A percentile compares a stretch with the other conserved stretches of the same genome.
These are phyloP conservation scores for Scelioninae gen. 2 DNA, from an alignment of 2,888 invertebrate genomes.

Conservation along the genomic window DNA sequence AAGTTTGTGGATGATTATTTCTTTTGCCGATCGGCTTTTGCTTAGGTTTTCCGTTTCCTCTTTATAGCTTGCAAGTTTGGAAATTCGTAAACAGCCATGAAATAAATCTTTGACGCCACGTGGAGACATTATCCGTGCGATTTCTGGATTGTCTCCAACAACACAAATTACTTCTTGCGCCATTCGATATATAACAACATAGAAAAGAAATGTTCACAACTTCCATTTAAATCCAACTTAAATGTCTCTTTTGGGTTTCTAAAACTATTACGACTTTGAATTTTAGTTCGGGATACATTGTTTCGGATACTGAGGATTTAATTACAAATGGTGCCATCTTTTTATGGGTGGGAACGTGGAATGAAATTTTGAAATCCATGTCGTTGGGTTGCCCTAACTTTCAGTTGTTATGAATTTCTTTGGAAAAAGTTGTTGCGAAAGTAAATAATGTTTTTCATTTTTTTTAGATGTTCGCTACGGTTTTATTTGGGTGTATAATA, in stretches of 20 bases:
- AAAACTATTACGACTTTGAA: conserved; percentile 49
- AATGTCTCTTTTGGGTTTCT: conserved; percentile 46
- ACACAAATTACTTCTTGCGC: conserved; percentile 56
- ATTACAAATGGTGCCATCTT: conserved; percentile 10
- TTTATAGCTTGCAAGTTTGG: conserved; percentile 28
- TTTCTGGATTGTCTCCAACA: conserved; percentile 58
- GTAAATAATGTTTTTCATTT: no score
- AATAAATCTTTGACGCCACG: conserved; percentile 54
- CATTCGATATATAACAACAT: conserved; percentile 51
- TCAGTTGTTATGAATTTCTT: no score
- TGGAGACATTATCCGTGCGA: conserved; percentile 51
- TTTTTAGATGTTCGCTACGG: neutral
- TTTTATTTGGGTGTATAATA: neutral
- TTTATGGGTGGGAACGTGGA: neutral
- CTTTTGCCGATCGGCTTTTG: conserved; percentile 32
- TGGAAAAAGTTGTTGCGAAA: no score
- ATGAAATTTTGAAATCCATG: no score
- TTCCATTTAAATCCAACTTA: conserved; percentile 52
- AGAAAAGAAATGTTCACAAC: conserved; percentile 47
- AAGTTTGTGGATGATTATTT: conserved; percentile 19
- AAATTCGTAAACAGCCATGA: conserved; percentile 50
- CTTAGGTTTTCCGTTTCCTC: conserved; percentile 22
- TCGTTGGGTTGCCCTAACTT: no score
- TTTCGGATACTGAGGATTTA: conserved; percentile 26
- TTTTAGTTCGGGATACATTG: conserved; percentile 34